phyloP scores from a whole-genome alignment of 2,888 invertebrate genomes.

The Liopterus haemorrhoidalis region DNA sequence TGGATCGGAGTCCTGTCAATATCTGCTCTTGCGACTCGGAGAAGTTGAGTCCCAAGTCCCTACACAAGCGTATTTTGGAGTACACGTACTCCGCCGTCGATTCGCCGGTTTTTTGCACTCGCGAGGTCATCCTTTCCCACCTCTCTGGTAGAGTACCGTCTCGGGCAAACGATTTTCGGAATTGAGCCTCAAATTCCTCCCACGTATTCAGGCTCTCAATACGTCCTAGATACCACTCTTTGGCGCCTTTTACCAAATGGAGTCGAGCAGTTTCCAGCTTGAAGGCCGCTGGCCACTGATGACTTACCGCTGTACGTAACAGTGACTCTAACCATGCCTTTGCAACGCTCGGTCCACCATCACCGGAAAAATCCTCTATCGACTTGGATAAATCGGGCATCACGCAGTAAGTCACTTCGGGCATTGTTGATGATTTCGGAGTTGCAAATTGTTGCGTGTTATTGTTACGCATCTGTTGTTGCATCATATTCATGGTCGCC shows the following conservation, averaged over 20 bases:
- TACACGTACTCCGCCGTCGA: conserved; percentile 21
- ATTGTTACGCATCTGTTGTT: too few relatives aligned
- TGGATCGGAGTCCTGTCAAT: conserved; percentile 22
- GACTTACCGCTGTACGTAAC: not conserved
- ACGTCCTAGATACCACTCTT: conserved; percentile 13
- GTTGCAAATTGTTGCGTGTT: too few relatives aligned
- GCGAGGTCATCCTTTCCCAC: conserved; percentile 20
- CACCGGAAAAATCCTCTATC: conserved; percentile 10
- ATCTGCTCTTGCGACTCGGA: conserved; percentile 20
- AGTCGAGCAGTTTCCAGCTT: conserved; percentile 18
- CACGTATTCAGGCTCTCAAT: conserved; percentile 3
- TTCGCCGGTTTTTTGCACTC: conserved; percentile 15
- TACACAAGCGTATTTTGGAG: conserved; percentile 24
- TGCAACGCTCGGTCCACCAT: conserved; percentile 6
- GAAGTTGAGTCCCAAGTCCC: conserved; percentile 9
- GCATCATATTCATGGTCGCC: too few relatives aligned
- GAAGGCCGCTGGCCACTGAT: conserved; percentile 16
- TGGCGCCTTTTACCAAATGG: conserved; percentile 15
- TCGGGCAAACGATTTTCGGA: conserved; percentile 16
- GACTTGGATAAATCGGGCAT: conserved; percentile 1
- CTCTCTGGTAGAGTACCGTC: conserved; percentile 17
- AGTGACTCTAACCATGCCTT: conserved; percentile 12
- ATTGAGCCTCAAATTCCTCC: conserved; percentile 11
- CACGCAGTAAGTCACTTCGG: not conserved
- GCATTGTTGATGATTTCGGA: too few relatives aligned